These are phyloP conservation scores for Pristionchus maxplancki DNA, from an alignment of 2,888 invertebrate species.

Conservation along the genomic window DNA sequence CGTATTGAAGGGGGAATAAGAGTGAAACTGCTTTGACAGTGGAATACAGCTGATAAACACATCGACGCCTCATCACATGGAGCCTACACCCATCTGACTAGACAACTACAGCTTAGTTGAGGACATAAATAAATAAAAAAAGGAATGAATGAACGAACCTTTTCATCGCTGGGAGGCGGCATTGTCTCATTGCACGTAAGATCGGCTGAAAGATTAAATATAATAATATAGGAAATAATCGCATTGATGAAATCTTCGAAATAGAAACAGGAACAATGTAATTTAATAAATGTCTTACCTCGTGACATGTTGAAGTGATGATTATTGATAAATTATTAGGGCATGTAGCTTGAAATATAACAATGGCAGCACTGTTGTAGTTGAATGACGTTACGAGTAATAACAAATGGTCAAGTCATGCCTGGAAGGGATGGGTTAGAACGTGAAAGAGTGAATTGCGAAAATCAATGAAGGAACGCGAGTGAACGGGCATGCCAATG, in stretches of 20 bases:
- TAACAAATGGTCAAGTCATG: conserved; percentile 7
- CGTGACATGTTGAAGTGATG: conserved; percentile 26
- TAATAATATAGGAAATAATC: neutral
- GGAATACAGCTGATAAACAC: conserved; percentile 4
- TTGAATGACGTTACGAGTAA: conserved; percentile 28
- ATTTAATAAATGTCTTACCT: neutral
- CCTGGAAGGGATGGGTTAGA: neutral
- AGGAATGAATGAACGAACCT: neutral
- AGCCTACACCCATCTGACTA: neutral
- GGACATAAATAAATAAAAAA: neutral
- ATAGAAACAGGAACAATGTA: neutral
- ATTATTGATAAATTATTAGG: conserved; percentile 18
- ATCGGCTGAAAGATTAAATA: conserved; percentile 7
- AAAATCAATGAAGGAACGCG: neutral
- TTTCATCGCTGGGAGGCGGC: conserved; percentile 40
- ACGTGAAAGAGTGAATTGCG: neutral
- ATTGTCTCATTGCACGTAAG: conserved; percentile 32
- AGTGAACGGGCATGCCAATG: neutral
- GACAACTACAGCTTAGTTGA: neutral
- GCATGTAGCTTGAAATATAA: neutral
- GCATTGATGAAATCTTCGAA: neutral
- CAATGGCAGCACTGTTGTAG: conserved; percentile 1
- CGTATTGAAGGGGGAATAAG: neutral
- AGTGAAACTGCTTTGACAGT: neutral
- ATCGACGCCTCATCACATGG: neutral